phyloP scores from a whole-genome alignment of 2,888 invertebrate genomes.

The Drosophila cognata region DNA sequence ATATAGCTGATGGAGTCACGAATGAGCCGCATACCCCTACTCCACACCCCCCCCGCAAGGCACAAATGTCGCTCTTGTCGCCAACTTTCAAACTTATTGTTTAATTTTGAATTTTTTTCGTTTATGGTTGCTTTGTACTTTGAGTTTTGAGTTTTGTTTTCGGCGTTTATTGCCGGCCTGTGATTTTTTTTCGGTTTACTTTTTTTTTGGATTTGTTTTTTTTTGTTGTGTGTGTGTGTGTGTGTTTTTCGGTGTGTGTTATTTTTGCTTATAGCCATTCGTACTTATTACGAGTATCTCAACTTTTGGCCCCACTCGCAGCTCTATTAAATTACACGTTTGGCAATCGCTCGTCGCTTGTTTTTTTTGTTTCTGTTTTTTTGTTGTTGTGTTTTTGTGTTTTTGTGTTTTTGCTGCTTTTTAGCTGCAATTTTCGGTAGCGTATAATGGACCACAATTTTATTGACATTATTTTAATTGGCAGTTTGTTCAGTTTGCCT shows the following conservation, averaged over 20 bases:
- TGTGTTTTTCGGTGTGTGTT: neutral
- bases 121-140: conserved; percentile 76
- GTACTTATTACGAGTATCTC: conserved; percentile 60
- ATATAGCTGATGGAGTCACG: conserved; percentile 15
- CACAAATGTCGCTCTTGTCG: conserved; percentile 13
- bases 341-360: conserved; percentile 67
- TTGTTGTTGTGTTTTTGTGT: conserved; percentile 7
- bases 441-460: conserved; percentile 80
- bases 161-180: conserved; percentile 72
- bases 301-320: conserved; percentile 73
- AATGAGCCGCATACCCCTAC: conserved; percentile 13
- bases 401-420: conserved; percentile 16
- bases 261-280: conserved; percentile 17
- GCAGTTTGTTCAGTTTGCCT: conserved; percentile 65
- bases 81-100: conserved; percentile 75
- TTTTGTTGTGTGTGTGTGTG: neutral
- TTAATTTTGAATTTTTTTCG: conserved; percentile 51
- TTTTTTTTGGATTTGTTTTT: conserved; percentile 3
- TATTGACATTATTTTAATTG: conserved; percentile 83
- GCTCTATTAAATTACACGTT: conserved; percentile 73
- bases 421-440: conserved; percentile 73
- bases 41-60: neutral
- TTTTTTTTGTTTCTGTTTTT: neutral
- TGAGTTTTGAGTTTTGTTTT: conserved; percentile 57
- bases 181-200: conserved; percentile 55